These are phyloP conservation scores for Mycogona germanica DNA, from an alignment of 2,888 invertebrate genomes.

Conservation along the genomic window DNA sequence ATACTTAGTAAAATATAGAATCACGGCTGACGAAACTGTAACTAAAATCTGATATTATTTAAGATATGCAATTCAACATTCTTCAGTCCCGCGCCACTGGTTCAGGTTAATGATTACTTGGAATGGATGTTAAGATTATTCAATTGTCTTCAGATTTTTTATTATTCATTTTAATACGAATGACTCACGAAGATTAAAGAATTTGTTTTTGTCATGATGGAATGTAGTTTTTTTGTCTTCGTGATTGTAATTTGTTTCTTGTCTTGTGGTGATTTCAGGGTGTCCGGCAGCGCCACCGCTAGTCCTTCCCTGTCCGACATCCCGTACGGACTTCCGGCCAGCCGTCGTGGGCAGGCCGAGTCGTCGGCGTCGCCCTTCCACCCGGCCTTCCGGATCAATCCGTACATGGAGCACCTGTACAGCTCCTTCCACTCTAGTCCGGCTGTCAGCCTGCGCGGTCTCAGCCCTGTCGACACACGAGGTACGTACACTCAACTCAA, in stretches of 20 bases:
- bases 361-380: conserved; percentile 37
- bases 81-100: too few relatives aligned
- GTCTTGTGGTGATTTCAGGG: conserved; percentile 18
- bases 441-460: conserved; percentile 51
- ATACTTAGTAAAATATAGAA: too few relatives aligned
- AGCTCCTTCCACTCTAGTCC: conserved; percentile 54
- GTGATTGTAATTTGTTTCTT: conserved; percentile 2
- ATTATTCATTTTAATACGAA: too few relatives aligned
- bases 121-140: too few relatives aligned
- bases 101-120: too few relatives aligned
- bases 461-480: conserved; percentile 32
- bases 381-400: conserved; percentile 56
- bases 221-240: too few relatives aligned
- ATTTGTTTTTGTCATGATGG: too few relatives aligned
- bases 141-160: too few relatives aligned
- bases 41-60: too few relatives aligned
- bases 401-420: conserved; percentile 65
- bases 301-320: conserved; percentile 26
- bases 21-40: too few relatives aligned
- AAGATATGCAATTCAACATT: too few relatives aligned
- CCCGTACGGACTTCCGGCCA: conserved; percentile 26
- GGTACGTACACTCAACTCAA: conserved; percentile 38
- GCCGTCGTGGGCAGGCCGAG: conserved; percentile 25
- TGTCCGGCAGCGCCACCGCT: conserved; percentile 20
- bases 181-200: too few relatives aligned